A percentile compares a stretch with the other conserved stretches of the same genome.
phyloP scores from a whole-genome alignment of 2,888 invertebrate genomes.

The Apoderus coryli region DNA sequence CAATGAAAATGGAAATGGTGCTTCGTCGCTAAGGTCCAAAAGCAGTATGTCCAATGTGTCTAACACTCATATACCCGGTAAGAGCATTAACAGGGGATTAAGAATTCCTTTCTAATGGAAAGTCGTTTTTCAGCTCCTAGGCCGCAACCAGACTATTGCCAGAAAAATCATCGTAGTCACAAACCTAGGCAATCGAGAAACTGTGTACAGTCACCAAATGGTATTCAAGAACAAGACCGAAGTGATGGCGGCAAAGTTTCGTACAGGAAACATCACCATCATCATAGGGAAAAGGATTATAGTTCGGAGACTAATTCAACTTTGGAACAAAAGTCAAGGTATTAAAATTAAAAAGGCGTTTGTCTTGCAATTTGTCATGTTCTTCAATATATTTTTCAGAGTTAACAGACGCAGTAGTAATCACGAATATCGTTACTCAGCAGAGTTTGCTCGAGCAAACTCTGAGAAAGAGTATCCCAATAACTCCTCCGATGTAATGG shows the following conservation, averaged over 20 bases:
- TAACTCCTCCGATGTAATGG: conserved; percentile 27
- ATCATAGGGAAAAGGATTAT: conserved; percentile 35
- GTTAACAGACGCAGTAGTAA: conserved; percentile 23
- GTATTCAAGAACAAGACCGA: too few relatives aligned
- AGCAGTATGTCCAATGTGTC: conserved; percentile 40
- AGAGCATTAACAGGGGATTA: too few relatives aligned
- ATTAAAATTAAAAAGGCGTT: too few relatives aligned
- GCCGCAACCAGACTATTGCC: conserved; percentile 22
- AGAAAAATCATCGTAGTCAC: conserved; percentile 23
- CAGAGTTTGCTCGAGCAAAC: conserved; percentile 20
- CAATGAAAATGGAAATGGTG: conserved; percentile 32
- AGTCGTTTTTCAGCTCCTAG: too few relatives aligned
- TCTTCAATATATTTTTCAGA: too few relatives aligned
- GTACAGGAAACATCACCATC: conserved; percentile 25
- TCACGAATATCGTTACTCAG: conserved; percentile 19
- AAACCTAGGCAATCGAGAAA: conserved; percentile 26
- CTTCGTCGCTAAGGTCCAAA: conserved; percentile 36
- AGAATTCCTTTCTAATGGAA: too few relatives aligned
- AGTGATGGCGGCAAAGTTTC: conserved; percentile 32
- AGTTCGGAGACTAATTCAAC: conserved; percentile 44
- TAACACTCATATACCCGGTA: conserved; percentile 36
- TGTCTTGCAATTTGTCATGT: too few relatives aligned
- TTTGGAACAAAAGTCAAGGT: conserved; percentile 31
- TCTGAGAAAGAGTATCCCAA: conserved; percentile 21
- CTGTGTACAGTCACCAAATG: conserved; percentile 31